Conservation (phyloP, 2,797 vertebrate species). For the Pangasius mekongensis region DNA sequence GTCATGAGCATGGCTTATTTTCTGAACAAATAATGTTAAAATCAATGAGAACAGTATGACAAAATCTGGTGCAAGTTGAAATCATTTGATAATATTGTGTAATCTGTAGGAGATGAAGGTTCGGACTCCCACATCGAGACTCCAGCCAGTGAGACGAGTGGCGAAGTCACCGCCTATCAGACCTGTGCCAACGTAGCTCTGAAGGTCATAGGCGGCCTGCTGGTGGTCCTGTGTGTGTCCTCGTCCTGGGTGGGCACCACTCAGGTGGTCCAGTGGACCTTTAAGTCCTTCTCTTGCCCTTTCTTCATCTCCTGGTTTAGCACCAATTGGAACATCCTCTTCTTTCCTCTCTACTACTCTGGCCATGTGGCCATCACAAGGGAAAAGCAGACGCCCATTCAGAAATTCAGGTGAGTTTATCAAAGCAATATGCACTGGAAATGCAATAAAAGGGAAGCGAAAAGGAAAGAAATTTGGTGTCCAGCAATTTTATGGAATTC, state of each 20-base stretch:
- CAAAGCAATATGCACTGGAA: not conserved
- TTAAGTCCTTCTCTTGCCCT: constrained; percentile 97
- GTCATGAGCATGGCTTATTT: not conserved
- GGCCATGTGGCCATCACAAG: constrained; percentile 88
- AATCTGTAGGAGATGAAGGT: constrained; percentile 86
- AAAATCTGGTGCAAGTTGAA: not conserved
- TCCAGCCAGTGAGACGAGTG: constrained; percentile 81
- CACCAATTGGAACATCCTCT: constrained; percentile 99
- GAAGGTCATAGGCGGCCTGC: constrained; percentile 91
- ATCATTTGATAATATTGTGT: constrained; percentile 24
- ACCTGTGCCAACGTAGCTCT: constrained; percentile 81
- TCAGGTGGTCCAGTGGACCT: constrained; percentile 95
- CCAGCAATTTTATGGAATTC: not conserved
- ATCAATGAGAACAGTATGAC: not conserved
- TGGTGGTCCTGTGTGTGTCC: constrained; percentile 92
- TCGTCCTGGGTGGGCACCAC: constrained; percentile 98
- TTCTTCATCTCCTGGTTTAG: constrained; percentile 99
- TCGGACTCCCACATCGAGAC: constrained; percentile 85
- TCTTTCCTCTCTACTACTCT: constrained; percentile 97
- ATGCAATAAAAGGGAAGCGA: not conserved
- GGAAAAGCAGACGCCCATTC: constrained; percentile 94
- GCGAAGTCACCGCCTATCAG: constrained; percentile 81
- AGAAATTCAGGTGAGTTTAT: constrained; percentile 89
- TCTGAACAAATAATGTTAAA: not conserved
- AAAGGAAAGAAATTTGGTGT: not conserved